These are phyloP conservation scores for Albula glossodonta DNA, from an alignment of 2,113 vertebrate species.

Conservation along the genomic window DNA sequence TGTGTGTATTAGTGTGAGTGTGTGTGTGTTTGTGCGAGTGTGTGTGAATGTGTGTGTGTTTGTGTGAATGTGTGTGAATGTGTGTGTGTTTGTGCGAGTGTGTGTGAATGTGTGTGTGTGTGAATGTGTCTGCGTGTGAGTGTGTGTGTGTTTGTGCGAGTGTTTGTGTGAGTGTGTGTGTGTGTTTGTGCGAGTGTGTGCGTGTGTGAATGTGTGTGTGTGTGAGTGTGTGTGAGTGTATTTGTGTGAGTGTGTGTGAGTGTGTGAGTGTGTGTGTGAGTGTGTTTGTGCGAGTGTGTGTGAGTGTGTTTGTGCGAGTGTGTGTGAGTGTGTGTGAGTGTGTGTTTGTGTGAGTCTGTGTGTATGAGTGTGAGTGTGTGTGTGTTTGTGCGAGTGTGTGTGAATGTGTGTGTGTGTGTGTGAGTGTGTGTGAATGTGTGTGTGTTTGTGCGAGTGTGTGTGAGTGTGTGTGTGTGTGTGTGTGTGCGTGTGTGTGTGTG, in stretches of 20 bases:
- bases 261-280: background rate
- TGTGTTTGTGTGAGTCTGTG: too few species aligned
- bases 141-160: too few species aligned
- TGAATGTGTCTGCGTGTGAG: background rate
- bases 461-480: conserved; percentile 8
- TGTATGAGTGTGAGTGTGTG: background rate
- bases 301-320: background rate
- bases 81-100: conserved; percentile 1
- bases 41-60: background rate
- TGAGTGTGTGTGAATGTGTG: conserved; percentile 7
- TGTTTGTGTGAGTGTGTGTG: too few species aligned
- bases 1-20: too few species aligned
- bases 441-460: too few species aligned
- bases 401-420: conserved; percentile 16
- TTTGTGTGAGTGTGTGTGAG: conserved; percentile 2
- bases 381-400: background rate
- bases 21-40: conserved; percentile 1
- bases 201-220: background rate
- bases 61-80: background rate
- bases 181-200: background rate
- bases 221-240: too few species aligned
- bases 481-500: conserved; percentile 4
- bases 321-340: background rate
- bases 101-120: background rate
- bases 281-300: background rate